Evolutionary conservation across 2,113 vertebrate genomes (phyloP).

Genomic region (Lucifuga dentata): DNA sequence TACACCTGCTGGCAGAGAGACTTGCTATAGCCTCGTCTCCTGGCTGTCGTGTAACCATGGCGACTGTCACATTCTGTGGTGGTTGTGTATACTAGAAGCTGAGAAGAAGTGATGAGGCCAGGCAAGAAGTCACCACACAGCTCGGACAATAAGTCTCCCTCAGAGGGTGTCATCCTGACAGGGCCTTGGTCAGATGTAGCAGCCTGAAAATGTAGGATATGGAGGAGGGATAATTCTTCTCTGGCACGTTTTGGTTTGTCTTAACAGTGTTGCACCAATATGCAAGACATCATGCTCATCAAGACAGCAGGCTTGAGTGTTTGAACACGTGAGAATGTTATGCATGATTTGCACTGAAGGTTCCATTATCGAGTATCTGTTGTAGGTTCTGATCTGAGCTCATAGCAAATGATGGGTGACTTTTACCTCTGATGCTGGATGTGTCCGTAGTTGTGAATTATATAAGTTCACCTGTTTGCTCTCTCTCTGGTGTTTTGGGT

Average conservation of each 20-base stretch:
- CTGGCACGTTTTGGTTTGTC: no score
- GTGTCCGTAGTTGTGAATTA: slow-evolving; percentile 13
- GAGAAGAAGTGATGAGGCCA: slow-evolving; percentile 63
- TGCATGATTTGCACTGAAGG: no score
- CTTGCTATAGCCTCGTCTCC: slow-evolving; percentile 67
- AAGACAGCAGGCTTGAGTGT: no score
- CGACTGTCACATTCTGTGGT: slow-evolving; percentile 69
- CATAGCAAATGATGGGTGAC: no score
- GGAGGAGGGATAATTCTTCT: no score
- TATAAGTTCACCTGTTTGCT: background rate
- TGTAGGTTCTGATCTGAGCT: no score
- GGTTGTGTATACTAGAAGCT: slow-evolving; percentile 76
- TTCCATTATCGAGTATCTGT: no score
- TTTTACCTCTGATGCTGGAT: slow-evolving; percentile 22
- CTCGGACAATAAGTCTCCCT: slow-evolving; percentile 61
- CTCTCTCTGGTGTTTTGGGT: slow-evolving; percentile 32
- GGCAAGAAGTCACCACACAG: slow-evolving; percentile 80
- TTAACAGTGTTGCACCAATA: no score
- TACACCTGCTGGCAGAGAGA: slow-evolving; percentile 81
- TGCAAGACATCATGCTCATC: no score
- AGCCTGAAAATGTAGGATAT: slow-evolving; percentile 26
- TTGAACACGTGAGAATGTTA: no score
- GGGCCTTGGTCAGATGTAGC: background rate
- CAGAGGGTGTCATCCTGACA: background rate
- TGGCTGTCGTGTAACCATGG: slow-evolving; percentile 71